Base-by-base conservation (phyloP, 2,113 vertebrate genomes). In the Cardinalis cardinalis region DNA sequence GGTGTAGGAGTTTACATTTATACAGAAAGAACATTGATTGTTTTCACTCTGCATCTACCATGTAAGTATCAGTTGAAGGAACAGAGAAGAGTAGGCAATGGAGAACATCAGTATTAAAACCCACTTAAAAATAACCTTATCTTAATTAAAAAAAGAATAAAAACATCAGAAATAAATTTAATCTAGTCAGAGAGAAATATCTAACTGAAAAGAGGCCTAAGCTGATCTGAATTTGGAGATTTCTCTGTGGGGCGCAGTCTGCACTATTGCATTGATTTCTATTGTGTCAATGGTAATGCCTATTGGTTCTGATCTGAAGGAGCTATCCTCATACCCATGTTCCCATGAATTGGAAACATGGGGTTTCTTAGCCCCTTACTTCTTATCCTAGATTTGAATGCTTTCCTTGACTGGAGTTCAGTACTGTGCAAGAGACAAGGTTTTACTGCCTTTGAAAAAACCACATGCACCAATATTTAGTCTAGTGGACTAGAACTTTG, bases 181-280 rank as follows among this genome's bases (percentile, higher is more conserved):
- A 36, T 55, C 14, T 52, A 48, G 31, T 86, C 44, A 81, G 28
- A 88, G 29, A 76, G 7, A 88, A 77, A 70, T 32, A 63, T 29
- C 28, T 89, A 66, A 61, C 21, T 52, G 24, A 75, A 51, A 56
- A 31, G 40, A 69, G 7, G 14, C 28, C 1, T 31, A 68, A 60
- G 5, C 19, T 40, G 38, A 66, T 82, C 26, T 61, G 66, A 79
- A 73, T 72, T 76, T 51, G 53, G n/a, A 72, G 13, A 10, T 4
- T 72, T 31, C 18, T 71, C 26, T 26, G 3, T 5, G 8, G 7
- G 12, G 0, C 0, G 0, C 5, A 44, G 17, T 18, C 23, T 60
- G 21, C 17, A 23, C 6, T 71, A 53, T 10, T 69, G 10, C 8
- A 23, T 46, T 49, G 26, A 10, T 76, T 87, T 63, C 28, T 43